Percentiles rank a stretch among this genome's conserved stretches.
These are phyloP conservation scores for Lasiommata megera DNA, from an alignment of 2,888 invertebrate genomes.

Conservation along the genomic window DNA sequence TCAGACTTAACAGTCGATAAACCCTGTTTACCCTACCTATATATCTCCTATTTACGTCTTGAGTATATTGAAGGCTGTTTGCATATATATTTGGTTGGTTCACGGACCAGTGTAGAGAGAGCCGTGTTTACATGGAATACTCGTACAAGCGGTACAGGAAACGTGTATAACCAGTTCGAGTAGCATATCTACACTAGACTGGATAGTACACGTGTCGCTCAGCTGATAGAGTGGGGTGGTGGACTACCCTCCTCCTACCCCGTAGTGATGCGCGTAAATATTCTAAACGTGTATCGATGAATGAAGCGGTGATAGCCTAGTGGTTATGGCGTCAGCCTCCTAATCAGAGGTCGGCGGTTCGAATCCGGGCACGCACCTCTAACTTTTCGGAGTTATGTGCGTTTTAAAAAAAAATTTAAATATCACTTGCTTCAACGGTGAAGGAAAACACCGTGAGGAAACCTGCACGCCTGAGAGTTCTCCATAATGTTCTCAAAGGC, in stretches of 20 bases:
- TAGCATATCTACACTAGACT: conserved; percentile 62
- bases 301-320: too few relatives aligned
- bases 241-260: conserved; percentile 48
- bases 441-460: too few relatives aligned
- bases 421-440: too few relatives aligned
- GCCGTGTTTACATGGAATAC: conserved; percentile 2
- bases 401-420: too few relatives aligned
- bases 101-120: neutral
- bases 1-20: too few relatives aligned
- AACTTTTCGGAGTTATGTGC: too few relatives aligned
- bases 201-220: conserved; percentile 73
- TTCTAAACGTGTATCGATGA: neutral
- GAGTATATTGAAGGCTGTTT: neutral
- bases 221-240: conserved; percentile 68
- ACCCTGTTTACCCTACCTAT: too few relatives aligned
- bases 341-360: too few relatives aligned
- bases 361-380: too few relatives aligned
- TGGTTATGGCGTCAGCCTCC: too few relatives aligned
- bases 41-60: neutral
- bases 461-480: too few relatives aligned
- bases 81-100: neutral
- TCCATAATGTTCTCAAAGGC: too few relatives aligned
- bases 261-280: conserved; percentile 14
- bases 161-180: neutral
- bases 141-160: neutral